Conservation (phyloP, 2,797 vertebrate genomes). For the Choloepus didactylus region DNA sequence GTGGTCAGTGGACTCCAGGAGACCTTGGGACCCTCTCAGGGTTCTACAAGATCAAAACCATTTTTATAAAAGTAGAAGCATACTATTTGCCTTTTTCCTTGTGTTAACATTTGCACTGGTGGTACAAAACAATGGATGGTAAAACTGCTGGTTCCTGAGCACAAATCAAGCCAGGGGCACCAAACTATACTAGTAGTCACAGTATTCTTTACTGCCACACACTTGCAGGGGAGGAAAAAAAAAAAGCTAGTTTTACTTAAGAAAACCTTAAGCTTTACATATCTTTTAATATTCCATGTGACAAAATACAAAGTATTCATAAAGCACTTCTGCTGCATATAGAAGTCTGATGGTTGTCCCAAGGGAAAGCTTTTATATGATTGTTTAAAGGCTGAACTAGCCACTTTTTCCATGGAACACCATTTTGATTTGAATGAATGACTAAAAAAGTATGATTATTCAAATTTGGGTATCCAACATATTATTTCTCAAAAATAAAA, state of each 20-base stretch:
- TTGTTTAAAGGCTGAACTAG: constrained; percentile 23
- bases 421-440: constrained; percentile 56
- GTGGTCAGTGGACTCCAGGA: neutral
- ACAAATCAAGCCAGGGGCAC: neutral
- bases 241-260: neutral
- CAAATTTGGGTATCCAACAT: constrained; percentile 67
- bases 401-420: constrained; percentile 32
- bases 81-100: constrained; percentile 27
- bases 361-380: neutral
- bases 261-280: neutral
- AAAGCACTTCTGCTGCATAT: neutral
- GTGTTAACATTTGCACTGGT: neutral
- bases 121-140: neutral
- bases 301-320: constrained; percentile 34
- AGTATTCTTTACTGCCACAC: neutral
- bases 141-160: neutral
- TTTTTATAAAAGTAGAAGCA: constrained; percentile 47
- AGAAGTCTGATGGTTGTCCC: neutral
- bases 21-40: neutral
- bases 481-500: constrained; percentile 77
- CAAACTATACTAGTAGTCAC: neutral
- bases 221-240: neutral
- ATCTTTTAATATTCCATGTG: neutral
- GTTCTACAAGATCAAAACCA: constrained; percentile 33
- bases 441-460: constrained; percentile 70